Percentiles rank a stretch among this genome's conserved stretches.
phyloP scores from a whole-genome alignment of 2,888 invertebrate genomes.

The Salpingus planirostris region DNA sequence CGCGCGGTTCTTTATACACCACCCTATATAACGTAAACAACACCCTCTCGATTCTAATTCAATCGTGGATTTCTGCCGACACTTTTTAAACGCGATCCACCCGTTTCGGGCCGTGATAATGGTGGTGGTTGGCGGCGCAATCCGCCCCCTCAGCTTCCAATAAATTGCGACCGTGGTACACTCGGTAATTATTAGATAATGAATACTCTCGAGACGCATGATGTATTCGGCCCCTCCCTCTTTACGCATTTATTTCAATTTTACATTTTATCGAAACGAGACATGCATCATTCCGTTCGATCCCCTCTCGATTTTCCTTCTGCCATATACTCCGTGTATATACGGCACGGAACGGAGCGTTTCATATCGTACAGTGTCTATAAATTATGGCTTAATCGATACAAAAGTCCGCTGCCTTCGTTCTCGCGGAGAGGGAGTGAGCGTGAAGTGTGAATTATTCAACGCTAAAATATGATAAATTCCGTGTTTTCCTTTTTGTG shows the following conservation, averaged over 20 bases:
- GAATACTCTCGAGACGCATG: constrained; percentile 31
- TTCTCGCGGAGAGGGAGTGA: constrained; percentile 16
- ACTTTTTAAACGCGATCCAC: too few relatives aligned
- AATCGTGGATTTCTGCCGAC: too few relatives aligned
- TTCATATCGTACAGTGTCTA: too few relatives aligned
- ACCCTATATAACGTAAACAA: constrained; percentile 13
- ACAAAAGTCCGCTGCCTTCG: constrained; percentile 18
- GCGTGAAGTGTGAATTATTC: constrained; percentile 25
- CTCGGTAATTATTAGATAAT: constrained; percentile 33
- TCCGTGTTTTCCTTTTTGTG: constrained; percentile 15
- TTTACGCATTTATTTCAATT: constrained; percentile 38
- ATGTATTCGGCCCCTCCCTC: constrained; percentile 27
- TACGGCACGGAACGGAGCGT: too few relatives aligned
- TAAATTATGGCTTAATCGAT: constrained; percentile 33
- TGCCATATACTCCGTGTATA: too few relatives aligned
- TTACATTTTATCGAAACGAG: constrained; percentile 27
- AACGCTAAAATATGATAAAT: constrained; percentile 24
- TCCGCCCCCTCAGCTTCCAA: constrained; percentile 1
- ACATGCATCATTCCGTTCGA: constrained; percentile 22
- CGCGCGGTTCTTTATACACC: constrained; percentile 23
- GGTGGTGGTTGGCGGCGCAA: too few relatives aligned
- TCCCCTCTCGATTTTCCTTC: too few relatives aligned
- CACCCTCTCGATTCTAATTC: too few relatives aligned
- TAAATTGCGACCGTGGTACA: constrained; percentile 13
- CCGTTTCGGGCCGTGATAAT: too few relatives aligned